Base-by-base conservation (phyloP, 2,797 vertebrate species). In the Salarias fasciatus region DNA sequence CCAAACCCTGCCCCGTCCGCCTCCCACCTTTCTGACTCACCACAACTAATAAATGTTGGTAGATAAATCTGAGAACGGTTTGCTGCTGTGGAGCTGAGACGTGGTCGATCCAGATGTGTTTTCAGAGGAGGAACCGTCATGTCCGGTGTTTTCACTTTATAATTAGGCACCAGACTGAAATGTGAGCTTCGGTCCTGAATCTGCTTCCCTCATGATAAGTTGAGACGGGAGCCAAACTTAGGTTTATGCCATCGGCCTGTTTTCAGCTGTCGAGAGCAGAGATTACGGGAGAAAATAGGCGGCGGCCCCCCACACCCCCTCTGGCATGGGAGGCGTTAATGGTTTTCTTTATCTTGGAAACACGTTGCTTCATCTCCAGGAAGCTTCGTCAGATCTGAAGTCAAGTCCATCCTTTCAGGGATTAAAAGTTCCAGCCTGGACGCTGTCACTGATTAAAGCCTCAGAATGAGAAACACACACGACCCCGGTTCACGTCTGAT, bases 191-290 rank as follows among this genome's bases (percentile, higher is more conserved):
- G 0, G 35, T 13, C 53, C 11, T 64, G 79, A 85, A 79, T 80
- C 54, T 81, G 82, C 88, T 69, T 79, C 72, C 62, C 72, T 57
- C 12, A 56, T 54, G 87, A 70, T 84, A 89, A 88, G 6, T 81
- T 35, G 86, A 91, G 89, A 86, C 66, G 76, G 62, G 24, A 52
- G 63, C 82, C 78, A 77, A 74, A 86, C 71, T 45, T 83, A 84
- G 86, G 82, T 82, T 75, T 69, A 72, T 80, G 75, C 69, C 52
- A 75, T 63, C 38, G 63, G 45, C 63, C 57, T 55, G 66, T 77
- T 76, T 86, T 72, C 72, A 68, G 44, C 68, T 46, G 51, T 71
- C 30, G 62, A 51, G 56, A 15, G 35, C 51, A 3, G 48, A 35
- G n/a, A n/a, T n/a, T n/a, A n/a, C n/a, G n/a, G n/a, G n/a, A n/a